Conservation (phyloP, 2,797 vertebrate species). For the Syngnathus acus region DNA sequence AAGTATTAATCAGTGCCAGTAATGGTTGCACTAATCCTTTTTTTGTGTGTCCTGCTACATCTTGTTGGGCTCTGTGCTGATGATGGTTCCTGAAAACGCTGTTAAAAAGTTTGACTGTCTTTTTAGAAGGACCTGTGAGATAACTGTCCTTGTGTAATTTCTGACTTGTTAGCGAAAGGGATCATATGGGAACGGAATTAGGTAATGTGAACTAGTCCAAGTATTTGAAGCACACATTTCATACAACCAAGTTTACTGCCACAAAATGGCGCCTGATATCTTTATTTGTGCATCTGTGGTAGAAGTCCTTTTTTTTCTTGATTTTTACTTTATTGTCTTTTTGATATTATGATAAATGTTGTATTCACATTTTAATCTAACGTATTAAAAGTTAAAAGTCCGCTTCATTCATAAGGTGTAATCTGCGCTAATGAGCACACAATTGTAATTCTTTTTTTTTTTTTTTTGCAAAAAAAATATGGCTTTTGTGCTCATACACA, state of each 20-base stretch:
- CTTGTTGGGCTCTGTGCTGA: not conserved
- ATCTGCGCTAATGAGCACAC: too few relatives aligned
- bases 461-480: not conserved
- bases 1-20: not conserved
- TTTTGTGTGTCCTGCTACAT: not conserved
- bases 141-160: not conserved
- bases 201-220: not conserved
- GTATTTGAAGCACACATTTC: not conserved
- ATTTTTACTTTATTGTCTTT: not conserved
- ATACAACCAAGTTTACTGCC: not conserved
- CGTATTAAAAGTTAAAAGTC: not conserved
- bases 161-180: not conserved
- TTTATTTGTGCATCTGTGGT: not conserved
- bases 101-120: not conserved
- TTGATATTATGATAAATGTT: not conserved
- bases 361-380: not conserved
- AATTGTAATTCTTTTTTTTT: not conserved
- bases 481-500: not conserved
- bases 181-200: not conserved
- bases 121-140: not conserved
- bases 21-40: not conserved
- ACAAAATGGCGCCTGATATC: not conserved
- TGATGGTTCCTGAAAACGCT: not conserved
- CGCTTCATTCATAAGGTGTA: not conserved
- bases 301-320: constrained; percentile 5